Evolutionary conservation across 2,888 invertebrate species (phyloP), one percentile per base, ranked within the genome.

Genomic region (Pimpla rufipes): DNA sequence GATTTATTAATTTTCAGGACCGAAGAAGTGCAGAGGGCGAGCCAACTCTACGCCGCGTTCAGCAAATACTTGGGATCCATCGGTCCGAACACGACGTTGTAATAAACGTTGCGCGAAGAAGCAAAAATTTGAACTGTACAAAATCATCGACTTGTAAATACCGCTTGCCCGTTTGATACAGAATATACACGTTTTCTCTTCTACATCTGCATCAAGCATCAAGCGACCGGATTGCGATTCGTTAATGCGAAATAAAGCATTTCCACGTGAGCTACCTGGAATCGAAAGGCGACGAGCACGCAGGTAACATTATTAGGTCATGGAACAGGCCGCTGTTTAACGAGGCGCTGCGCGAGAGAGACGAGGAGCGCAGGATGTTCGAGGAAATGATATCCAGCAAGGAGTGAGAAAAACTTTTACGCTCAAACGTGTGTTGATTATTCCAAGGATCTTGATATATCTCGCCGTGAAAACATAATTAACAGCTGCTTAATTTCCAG

Each of bases 1-100:
- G 50, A 16, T 35, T 7, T 1, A n/a, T 35, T 70, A n/a, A 64
- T 79, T 89, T 89, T 4, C 81, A 92, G 91, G 77, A 89, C 90
- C n/a, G 91, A 92, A 62, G 92, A 93, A 85, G 90, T 90, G 18
- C 91, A 92, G 79, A 88, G 90, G 77, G 91, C 90, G 3, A 89
- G 89, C 67, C 90, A 90, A 42, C 89, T 92, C 13, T 92, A 92
- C 77, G 89, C 91, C 13, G 93, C 93, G 8, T 90, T 93, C 68
- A 92, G 87, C 64, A 92, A 92, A 78, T 83, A 83, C 67, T 85
- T 93, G 21, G 90, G 90, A 62, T 88, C 91, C 2, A 88, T 90
- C 40, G 88, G 89, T 71, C 86, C 88, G 11, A 89, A 83, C 67
- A 57, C 82, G 13, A 67, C 81, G 18, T 79, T 82, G 71, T 85